Conservation (phyloP, 2,113 vertebrate species). For the Porphyrio hochstetteri region DNA sequence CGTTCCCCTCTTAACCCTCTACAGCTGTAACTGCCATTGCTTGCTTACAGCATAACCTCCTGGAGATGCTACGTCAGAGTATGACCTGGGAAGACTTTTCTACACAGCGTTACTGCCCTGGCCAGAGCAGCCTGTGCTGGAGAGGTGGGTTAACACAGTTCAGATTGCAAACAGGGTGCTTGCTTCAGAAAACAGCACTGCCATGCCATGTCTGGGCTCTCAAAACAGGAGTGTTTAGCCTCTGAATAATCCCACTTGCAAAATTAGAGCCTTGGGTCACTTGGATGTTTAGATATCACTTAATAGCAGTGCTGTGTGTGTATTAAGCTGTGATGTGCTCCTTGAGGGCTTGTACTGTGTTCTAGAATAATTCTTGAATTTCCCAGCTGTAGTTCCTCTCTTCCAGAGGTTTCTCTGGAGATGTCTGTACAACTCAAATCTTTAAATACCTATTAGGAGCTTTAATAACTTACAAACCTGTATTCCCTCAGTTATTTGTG, state of each 20-base stretch:
- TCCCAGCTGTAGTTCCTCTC: not conserved
- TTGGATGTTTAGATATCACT: not conserved
- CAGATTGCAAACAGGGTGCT: not conserved
- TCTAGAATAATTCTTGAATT: not conserved
- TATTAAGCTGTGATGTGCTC: not conserved
- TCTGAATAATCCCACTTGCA: not conserved
- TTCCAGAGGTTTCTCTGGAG: not conserved
- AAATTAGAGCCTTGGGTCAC: not conserved
- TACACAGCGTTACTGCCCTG: no score
- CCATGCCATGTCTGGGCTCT: fast-evolving
- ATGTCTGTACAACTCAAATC: not conserved
- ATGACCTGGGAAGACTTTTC: not conserved
- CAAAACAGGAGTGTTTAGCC: not conserved
- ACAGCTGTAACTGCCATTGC: not conserved
- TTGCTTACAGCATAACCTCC: not conserved
- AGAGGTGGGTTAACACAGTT: not conserved
- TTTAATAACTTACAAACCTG: not conserved
- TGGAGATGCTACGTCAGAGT: not conserved
- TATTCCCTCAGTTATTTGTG: not conserved
- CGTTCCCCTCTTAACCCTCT: not conserved
- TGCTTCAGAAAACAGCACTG: not conserved
- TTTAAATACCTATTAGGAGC: not conserved
- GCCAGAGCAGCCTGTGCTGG: not conserved
- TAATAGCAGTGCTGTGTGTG: not conserved
- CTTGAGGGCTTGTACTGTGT: not conserved